phyloP scores from a whole-genome alignment of 2,113 vertebrate species.

The Gambusia holbrooki region DNA sequence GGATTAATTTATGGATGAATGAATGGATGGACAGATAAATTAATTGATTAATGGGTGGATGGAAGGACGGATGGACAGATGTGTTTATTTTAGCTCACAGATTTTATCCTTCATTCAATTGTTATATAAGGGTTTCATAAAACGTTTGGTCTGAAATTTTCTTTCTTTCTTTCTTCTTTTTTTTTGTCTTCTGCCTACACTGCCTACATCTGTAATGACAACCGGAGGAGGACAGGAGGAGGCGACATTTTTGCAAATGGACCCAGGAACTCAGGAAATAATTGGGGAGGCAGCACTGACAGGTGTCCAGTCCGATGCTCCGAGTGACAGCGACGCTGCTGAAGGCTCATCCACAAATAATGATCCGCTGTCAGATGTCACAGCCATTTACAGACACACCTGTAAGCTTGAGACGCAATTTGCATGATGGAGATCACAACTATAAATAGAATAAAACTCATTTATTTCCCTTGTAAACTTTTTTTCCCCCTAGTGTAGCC shows the following conservation, averaged over 20 bases:
- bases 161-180: background rate
- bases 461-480: background rate
- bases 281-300: slow-evolving; percentile 8
- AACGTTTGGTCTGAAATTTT: background rate
- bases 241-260: background rate
- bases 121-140: background rate
- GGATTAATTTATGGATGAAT: no score
- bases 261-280: slow-evolving; percentile 7
- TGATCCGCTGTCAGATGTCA: background rate
- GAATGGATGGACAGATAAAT: no score
- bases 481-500: background rate
- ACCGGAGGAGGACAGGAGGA: slow-evolving; percentile 6
- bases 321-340: background rate
- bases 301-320: slow-evolving; percentile 6
- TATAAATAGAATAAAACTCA: background rate
- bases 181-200: background rate
- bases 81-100: background rate
- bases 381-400: slow-evolving; percentile 9
- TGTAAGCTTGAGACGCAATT: background rate
- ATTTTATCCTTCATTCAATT: background rate
- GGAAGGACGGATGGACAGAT: no score
- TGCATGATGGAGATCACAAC: background rate
- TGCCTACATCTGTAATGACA: slow-evolving; percentile 1
- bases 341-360: background rate
- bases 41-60: no score